A percentile compares a stretch with the other conserved stretches of the same genome.
These are phyloP conservation scores for Corythornis vintsioides DNA, from an alignment of 2,113 vertebrate genomes.

Conservation along the genomic window DNA sequence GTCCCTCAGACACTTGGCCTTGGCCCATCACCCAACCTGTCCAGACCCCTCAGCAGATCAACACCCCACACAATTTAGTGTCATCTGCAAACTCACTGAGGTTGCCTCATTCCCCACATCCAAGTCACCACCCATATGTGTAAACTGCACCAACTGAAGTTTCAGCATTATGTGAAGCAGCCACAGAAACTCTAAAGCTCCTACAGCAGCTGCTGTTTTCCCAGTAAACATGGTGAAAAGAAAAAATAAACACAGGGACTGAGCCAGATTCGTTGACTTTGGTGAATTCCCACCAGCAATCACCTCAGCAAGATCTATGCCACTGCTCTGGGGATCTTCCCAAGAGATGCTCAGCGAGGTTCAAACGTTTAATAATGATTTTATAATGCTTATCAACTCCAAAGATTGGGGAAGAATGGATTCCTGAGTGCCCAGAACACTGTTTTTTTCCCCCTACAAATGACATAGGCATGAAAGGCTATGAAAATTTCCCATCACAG, in stretches of 20 bases:
- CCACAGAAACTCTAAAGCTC: neutral
- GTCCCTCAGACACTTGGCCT: too few relatives aligned
- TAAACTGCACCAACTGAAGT: neutral
- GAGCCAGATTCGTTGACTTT: neutral
- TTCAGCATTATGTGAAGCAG: neutral
- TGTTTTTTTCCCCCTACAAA: neutral
- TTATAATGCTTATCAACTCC: neutral
- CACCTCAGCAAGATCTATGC: neutral
- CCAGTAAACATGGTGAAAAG: neutral
- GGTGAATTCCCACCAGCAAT: neutral
- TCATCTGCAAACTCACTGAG: too few relatives aligned
- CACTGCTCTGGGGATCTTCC: neutral
- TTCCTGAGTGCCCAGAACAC: neutral
- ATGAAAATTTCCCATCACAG: neutral
- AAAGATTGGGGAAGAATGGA: neutral
- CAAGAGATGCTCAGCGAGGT: neutral
- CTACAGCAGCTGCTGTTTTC: constrained; percentile 20
- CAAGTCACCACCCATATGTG: neutral
- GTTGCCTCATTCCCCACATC: too few relatives aligned
- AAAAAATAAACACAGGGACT: neutral
- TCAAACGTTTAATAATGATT: neutral
- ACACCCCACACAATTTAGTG: too few relatives aligned
- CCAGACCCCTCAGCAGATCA: too few relatives aligned
- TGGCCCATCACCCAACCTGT: too few relatives aligned
- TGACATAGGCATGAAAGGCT: neutral